Evolutionary conservation across 2,888 invertebrate genomes (phyloP).

Genomic region (Xanthorhoe designata): DNA sequence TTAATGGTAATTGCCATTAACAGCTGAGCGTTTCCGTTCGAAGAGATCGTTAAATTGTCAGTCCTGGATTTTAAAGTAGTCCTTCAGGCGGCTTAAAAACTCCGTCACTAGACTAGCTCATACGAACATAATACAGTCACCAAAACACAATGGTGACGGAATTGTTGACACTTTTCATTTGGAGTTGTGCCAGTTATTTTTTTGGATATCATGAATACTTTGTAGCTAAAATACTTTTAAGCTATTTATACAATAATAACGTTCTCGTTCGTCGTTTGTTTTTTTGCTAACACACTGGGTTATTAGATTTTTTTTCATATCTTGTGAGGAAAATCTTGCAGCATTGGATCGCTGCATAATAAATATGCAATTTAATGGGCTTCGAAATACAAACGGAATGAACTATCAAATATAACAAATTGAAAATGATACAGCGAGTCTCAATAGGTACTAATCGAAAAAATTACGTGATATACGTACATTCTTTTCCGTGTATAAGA

Average conservation of each 20-base stretch:
- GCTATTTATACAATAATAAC: too few species aligned
- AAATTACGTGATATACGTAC: background rate
- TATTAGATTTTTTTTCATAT: constrained; percentile 7
- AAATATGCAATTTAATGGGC: constrained; percentile 1
- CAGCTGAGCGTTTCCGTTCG: too few species aligned
- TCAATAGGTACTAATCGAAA: background rate
- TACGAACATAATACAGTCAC: background rate
- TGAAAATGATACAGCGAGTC: background rate
- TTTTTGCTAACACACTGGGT: constrained; percentile 5
- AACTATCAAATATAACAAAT: background rate
- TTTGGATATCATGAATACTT: constrained; percentile 14
- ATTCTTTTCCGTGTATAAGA: background rate
- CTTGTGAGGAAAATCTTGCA: background rate
- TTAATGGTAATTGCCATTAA: too few species aligned
- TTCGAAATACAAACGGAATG: background rate
- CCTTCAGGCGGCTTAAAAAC: too few species aligned
- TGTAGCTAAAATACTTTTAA: constrained; percentile 2
- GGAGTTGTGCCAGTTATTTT: constrained; percentile 37
- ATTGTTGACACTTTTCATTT: constrained; percentile 39
- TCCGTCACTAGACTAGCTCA: too few species aligned
- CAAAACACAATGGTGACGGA: constrained; percentile 28
- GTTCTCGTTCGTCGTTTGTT: too few species aligned
- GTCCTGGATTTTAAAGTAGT: too few species aligned
- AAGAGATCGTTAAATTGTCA: too few species aligned
- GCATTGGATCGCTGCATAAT: constrained; percentile 3